Evolutionary conservation across 2,113 vertebrate species (phyloP).

Genomic region (Prolemur simus): DNA sequence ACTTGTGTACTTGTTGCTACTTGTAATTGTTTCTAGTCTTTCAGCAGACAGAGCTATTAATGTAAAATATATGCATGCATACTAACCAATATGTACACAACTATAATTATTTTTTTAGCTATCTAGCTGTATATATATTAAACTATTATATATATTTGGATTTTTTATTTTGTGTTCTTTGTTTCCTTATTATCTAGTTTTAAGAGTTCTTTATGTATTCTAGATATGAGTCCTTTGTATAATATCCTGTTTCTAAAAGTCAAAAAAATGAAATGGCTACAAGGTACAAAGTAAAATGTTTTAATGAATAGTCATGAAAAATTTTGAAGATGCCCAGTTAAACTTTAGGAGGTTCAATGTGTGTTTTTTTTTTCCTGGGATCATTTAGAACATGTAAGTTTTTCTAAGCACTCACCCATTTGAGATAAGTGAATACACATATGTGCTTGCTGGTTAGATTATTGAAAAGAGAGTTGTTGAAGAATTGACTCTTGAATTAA

Average conservation of each 20-base stretch:
- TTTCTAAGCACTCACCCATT: neutral
- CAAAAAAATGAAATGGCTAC: neutral
- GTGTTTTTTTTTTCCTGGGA: neutral
- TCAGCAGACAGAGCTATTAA: neutral
- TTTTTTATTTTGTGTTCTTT: neutral
- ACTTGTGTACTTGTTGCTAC: neutral
- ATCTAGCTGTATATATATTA: neutral
- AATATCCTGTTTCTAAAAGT: neutral
- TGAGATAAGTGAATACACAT: neutral
- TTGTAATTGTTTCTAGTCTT: neutral
- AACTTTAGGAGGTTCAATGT: neutral
- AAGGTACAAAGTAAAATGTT: neutral
- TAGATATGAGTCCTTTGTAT: neutral
- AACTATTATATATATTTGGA: neutral
- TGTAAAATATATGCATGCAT: neutral
- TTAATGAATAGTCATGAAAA: neutral
- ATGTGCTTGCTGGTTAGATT: neutral
- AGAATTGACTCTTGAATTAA: neutral
- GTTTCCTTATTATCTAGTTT: neutral
- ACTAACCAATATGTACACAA: neutral
- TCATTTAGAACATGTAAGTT: neutral
- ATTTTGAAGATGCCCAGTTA: neutral
- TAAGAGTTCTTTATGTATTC: neutral
- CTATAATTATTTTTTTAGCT: neutral
- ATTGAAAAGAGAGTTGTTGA: neutral